Evolutionary conservation across 1,140 invertebrate species (phyloP), one percentile per base, ranked within the genome.

Genomic region (Megalonaias nervosa): DNA sequence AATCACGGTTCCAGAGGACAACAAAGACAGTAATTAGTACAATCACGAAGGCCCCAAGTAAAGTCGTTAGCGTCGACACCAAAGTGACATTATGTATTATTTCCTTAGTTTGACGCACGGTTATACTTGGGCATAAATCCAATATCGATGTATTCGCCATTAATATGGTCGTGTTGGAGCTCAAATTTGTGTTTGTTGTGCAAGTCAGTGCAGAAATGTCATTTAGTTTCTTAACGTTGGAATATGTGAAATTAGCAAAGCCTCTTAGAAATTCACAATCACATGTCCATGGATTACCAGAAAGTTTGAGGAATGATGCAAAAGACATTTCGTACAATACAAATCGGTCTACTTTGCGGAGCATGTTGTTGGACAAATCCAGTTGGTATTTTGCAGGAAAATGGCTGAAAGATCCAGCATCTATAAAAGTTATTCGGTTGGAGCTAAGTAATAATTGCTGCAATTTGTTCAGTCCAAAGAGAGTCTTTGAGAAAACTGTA

Each of bases 241-340:
- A 71, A 48, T 56, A 71, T 6, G 79, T 57, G 19, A 82, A 74
- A 19, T 72, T 31, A 16, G 72, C 31, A 48, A 87, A 81, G 2
- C 21, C 31, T 57, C 73, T 77, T 19, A 78, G 65, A 26, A 84
- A 80, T 17, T 77, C 59, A 65, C 73, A 77, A 3, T 80, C 74
- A 74, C 86, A 87, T 15, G 75, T 76, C 85, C 82, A 87, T 12
- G 76, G 80, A 68, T 87, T 87, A 67, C 62, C 72, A 38, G 77
- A 55, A 15, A 87, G 74, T 14, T 64, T 73, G 12, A 85, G n/a
- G 1, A 26, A 55, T 15, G 61, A n/a, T 16, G 80, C 48, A 15
- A 67, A 66, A 13, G 56, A 61, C 9, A 75, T 15, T 0, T 31
- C 55, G 14, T 26, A 64, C 11, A 84, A 17, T 15, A 80, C 71